Evolutionary conservation across 2,888 invertebrate species (phyloP).

Genomic region (Drosophila mayaguana): DNA sequence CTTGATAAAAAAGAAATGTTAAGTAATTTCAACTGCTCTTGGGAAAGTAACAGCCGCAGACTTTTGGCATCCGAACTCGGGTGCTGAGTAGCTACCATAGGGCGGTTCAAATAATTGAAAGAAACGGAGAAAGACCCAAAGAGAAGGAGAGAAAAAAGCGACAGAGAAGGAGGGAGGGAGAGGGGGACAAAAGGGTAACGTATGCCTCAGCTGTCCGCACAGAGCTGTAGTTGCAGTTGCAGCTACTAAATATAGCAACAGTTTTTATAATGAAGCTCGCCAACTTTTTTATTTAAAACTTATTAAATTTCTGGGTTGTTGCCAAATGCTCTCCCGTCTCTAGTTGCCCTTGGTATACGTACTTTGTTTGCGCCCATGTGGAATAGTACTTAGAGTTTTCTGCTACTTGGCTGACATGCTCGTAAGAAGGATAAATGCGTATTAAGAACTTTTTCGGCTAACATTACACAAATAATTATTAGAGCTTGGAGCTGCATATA

Average conservation of each 20-base stretch:
- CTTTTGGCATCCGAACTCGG: conserved; percentile 41
- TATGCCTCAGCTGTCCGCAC: conserved; percentile 15
- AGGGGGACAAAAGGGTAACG: background rate
- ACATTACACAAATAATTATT: no score
- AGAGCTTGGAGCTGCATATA: background rate
- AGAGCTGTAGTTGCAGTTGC: conserved; percentile 23
- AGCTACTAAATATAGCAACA: conserved; percentile 34
- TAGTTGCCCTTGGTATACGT: conserved; percentile 1
- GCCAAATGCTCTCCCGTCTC: conserved; percentile 23
- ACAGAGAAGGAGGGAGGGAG: background rate
- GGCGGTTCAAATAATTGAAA: conserved; percentile 2
- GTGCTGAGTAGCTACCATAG: conserved; percentile 33
- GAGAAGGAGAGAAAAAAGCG: background rate
- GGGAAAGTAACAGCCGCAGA: conserved; percentile 38
- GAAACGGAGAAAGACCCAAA: background rate
- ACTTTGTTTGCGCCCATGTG: background rate
- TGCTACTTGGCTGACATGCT: conserved; percentile 1
- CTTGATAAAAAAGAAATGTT: conserved; percentile 2
- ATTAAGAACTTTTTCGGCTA: background rate
- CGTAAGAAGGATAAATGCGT: conserved; percentile 20
- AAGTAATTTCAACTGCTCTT: conserved; percentile 46
- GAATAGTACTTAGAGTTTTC: conserved; percentile 1
- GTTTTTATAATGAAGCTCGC: conserved; percentile 62
- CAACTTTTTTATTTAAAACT: conserved; percentile 73
- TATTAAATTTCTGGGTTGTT: conserved; percentile 68